Evolutionary conservation across 2,888 invertebrate genomes (phyloP).

Genomic region (Heliconius aoede): DNA sequence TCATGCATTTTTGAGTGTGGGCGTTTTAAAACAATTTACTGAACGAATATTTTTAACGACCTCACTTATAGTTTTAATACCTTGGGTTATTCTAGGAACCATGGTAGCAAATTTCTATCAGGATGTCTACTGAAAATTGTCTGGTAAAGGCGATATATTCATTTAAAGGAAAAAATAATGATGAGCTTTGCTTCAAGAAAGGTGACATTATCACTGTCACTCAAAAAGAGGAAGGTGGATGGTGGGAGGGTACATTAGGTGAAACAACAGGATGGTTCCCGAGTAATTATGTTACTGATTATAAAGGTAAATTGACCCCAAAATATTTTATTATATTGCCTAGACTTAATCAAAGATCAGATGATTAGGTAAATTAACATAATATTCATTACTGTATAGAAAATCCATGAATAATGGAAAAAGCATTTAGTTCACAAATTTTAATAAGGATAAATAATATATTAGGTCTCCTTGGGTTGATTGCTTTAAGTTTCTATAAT

Average conservation of each 20-base stretch:
- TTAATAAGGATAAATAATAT: neutral
- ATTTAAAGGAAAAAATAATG: conserved; percentile 98
- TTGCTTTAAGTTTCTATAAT: neutral
- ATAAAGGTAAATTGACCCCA: conserved; percentile 83
- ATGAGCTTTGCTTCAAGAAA: conserved; percentile 97
- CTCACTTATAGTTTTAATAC: conserved; percentile 22
- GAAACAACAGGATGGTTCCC: conserved; percentile 99
- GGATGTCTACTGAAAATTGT: conserved; percentile 85
- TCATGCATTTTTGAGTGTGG: conserved; percentile 41
- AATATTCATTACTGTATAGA: neutral
- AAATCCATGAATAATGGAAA: neutral
- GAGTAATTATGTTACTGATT: conserved; percentile 97
- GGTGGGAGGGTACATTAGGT: conserved; percentile 99
- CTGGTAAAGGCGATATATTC: conserved; percentile 96
- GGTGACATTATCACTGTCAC: conserved; percentile 98
- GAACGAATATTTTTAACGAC: conserved; percentile 29
- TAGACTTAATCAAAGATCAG: neutral
- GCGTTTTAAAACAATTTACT: conserved; percentile 38
- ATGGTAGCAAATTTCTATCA: conserved; percentile 67
- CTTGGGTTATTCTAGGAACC: conserved; percentile 52
- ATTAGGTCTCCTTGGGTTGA: neutral
- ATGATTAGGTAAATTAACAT: neutral
- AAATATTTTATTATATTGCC: neutral
- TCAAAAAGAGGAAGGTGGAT: conserved; percentile 97
- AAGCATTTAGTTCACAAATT: neutral